Conservation (phyloP, 2,888 invertebrate genomes). For the Furcula furcula region DNA sequence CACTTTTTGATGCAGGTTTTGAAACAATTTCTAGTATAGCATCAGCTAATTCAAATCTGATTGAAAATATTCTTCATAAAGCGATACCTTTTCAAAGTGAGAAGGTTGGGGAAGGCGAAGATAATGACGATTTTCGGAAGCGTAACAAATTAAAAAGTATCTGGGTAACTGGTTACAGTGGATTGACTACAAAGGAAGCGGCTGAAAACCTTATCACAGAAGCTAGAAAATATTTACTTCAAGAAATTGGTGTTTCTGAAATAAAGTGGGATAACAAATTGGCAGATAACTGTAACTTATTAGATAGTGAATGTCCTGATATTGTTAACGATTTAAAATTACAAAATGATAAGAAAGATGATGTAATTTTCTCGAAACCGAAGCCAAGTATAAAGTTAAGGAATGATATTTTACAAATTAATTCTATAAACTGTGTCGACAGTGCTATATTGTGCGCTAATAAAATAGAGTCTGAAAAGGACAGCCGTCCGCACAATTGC, state of each 20-base stretch:
- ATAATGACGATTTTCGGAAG: slow-evolving; percentile 83
- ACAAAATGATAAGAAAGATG: not conserved
- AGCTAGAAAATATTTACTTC: slow-evolving; percentile 86
- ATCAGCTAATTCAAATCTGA: slow-evolving; percentile 83
- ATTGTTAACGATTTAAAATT: slow-evolving; percentile 1
- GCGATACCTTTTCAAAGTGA: slow-evolving; percentile 93
- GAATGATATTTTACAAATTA: too few species aligned
- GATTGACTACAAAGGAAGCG: slow-evolving; percentile 91
- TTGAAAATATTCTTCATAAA: slow-evolving; percentile 90
- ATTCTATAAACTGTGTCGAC: too few species aligned
- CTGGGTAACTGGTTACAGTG: slow-evolving; percentile 90
- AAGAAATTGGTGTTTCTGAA: slow-evolving; percentile 87
- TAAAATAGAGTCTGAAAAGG: too few species aligned
- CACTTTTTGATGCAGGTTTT: slow-evolving; percentile 90
- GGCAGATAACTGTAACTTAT: slow-evolving; percentile 7
- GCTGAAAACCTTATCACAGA: slow-evolving; percentile 89
- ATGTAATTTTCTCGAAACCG: too few species aligned
- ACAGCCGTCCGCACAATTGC: too few species aligned
- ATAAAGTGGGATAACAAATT: slow-evolving; percentile 84
- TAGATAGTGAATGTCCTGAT: slow-evolving; percentile 1
- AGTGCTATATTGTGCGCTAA: too few species aligned
- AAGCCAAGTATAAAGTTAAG: too few species aligned
- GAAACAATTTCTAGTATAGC: slow-evolving; percentile 91
- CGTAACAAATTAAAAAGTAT: slow-evolving; percentile 86
- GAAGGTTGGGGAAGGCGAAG: slow-evolving; percentile 87